Conservation (phyloP, 2,888 invertebrate species). For the Clitarchus hookeri region DNA sequence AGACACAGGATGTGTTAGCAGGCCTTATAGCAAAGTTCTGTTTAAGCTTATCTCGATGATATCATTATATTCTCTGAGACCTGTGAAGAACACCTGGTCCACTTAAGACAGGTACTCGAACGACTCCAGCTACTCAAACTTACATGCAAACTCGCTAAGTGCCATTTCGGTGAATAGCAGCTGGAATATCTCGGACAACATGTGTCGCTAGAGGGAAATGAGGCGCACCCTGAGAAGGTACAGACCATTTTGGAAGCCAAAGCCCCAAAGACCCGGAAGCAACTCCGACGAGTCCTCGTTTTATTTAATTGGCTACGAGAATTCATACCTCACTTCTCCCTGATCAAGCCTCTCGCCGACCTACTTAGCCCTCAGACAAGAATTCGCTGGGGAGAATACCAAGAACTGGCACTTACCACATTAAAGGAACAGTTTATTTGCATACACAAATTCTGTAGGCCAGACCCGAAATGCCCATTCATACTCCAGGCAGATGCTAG, state of each 20-base stretch:
- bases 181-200: slow-evolving; percentile 25
- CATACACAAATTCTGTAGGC: slow-evolving; percentile 19
- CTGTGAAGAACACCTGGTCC: slow-evolving; percentile 17
- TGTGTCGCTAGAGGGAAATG: neutral
- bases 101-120: neutral
- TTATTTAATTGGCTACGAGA: too few relatives aligned
- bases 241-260: neutral
- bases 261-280: neutral
- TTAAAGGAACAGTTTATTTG: neutral
- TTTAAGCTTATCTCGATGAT: slow-evolving; percentile 46
- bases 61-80: slow-evolving; percentile 32
- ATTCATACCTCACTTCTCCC: neutral
- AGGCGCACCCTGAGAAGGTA: slow-evolving; percentile 26
- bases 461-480: neutral
- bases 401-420: neutral
- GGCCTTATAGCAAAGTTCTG: slow-evolving; percentile 43
- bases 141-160: neutral
- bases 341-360: too few relatives aligned
- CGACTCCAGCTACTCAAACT: slow-evolving; percentile 3
- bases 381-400: neutral
- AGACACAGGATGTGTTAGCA: slow-evolving; percentile 49
- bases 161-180: neutral
- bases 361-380: too few relatives aligned
- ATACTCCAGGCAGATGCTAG: neutral
- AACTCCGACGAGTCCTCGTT: too few relatives aligned